phyloP scores from a whole-genome alignment of 1,140 invertebrate genomes.

The Zophobas morio region DNA sequence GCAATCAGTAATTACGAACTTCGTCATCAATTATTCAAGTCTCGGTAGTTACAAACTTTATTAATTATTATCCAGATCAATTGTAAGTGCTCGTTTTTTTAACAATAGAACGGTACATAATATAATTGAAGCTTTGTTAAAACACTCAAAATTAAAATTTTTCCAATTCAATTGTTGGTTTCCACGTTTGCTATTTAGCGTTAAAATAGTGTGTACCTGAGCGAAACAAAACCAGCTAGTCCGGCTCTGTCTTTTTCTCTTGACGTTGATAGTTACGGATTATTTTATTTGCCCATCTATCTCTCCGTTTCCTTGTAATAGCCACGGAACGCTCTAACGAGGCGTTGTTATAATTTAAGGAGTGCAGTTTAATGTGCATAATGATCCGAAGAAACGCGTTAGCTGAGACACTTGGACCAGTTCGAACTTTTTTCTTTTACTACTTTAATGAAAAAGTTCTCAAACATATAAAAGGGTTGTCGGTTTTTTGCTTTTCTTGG shows the following conservation, averaged over 20 bases:
- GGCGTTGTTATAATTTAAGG: conserved; percentile 8
- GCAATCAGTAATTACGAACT: no score
- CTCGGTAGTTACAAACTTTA: no score
- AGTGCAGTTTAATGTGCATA: conserved; percentile 3
- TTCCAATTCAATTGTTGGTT: no score
- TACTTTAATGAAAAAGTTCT: conserved; percentile 22
- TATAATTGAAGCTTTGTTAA: no score
- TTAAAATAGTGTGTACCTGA: no score
- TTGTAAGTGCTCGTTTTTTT: no score
- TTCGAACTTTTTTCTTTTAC: neutral
- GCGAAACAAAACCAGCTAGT: no score
- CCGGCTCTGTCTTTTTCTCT: neutral
- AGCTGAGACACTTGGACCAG: conserved; percentile 6
- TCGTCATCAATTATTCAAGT: no score
- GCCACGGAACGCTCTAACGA: conserved; percentile 7
- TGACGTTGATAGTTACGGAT: neutral
- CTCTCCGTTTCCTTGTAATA: neutral
- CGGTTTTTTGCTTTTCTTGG: neutral
- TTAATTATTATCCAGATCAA: no score
- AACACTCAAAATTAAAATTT: no score
- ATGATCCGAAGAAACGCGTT: conserved; percentile 30
- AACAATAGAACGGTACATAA: no score
- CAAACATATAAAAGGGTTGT: neutral
- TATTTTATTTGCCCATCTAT: conserved; percentile 19
- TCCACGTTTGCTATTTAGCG: no score